Evolutionary conservation across 1,140 invertebrate genomes (phyloP).

Genomic region (Panagrolaimus sp.): DNA sequence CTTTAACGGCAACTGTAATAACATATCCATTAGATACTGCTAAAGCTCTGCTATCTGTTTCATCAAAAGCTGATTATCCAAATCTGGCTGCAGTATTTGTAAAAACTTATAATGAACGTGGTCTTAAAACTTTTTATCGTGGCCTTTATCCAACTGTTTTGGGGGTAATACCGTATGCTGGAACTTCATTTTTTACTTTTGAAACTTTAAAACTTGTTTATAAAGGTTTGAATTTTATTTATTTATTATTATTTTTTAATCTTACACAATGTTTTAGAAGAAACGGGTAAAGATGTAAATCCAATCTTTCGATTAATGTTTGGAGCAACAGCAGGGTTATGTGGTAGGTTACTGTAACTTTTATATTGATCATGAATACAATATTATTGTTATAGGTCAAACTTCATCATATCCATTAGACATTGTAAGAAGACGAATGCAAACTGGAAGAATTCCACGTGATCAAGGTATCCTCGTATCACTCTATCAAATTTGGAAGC

Average conservation of each 20-base stretch:
- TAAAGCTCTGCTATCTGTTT: constrained; percentile 95
- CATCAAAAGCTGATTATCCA: constrained; percentile 68
- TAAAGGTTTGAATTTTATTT: too few species aligned
- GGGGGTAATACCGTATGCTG: constrained; percentile 92
- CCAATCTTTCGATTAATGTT: constrained; percentile 66
- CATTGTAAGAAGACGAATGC: constrained; percentile 74
- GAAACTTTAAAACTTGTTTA: constrained; percentile 81
- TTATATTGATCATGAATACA: too few species aligned
- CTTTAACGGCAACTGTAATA: constrained; percentile 77
- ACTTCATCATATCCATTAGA: constrained; percentile 89
- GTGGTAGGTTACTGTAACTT: too few species aligned
- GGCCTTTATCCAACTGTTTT: constrained; percentile 83
- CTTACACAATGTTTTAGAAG: too few species aligned
- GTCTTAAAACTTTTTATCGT: constrained; percentile 72
- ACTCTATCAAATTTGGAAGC: constrained; percentile 37
- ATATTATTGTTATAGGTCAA: constrained; percentile 81
- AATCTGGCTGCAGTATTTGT: constrained; percentile 70
- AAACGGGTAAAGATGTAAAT: constrained; percentile 33
- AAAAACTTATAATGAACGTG: constrained; percentile 75
- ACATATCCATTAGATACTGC: constrained; percentile 95
- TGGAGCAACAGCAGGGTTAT: constrained; percentile 84
- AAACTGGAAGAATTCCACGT: constrained; percentile 48
- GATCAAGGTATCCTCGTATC: constrained; percentile 38
- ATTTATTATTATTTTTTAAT: too few species aligned
- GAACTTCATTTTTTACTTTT: constrained; percentile 92